phyloP scores from a whole-genome alignment of 2,113 vertebrate species.

The Aphyosemion australe region DNA sequence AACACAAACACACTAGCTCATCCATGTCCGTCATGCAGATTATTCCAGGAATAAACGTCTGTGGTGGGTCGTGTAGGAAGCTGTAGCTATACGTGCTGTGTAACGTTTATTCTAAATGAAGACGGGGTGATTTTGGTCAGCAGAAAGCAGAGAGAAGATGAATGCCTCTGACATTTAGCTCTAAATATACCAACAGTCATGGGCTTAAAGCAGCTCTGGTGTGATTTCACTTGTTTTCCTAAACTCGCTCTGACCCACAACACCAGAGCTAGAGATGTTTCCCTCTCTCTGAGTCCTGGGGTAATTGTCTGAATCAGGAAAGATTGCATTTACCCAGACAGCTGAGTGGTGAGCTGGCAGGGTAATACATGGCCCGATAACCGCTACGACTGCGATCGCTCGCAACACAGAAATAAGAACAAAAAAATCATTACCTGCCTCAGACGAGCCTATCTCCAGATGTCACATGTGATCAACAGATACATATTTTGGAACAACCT shows the following conservation, averaged over 20 bases:
- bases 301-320: conserved; percentile 83
- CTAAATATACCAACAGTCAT: conserved; percentile 6
- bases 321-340: conserved; percentile 82
- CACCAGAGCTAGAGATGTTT: conserved; percentile 46
- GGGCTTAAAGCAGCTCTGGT: conserved; percentile 38
- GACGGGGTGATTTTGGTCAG: conserved; percentile 22
- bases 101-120: conserved; percentile 29
- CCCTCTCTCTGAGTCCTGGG: conserved; percentile 65
- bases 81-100: conserved; percentile 18
- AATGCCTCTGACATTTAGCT: conserved; percentile 38
- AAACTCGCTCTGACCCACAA: conserved; percentile 67
- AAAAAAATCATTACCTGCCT: conserved; percentile 80
- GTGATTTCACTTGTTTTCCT: conserved; percentile 45
- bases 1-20: too few species aligned
- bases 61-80: conserved; percentile 17
- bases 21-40: too few species aligned
- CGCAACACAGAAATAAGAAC: conserved; percentile 70
- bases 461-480: conserved; percentile 80
- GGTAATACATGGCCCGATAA: conserved; percentile 81
- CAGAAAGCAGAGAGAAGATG: conserved; percentile 32
- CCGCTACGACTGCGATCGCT: conserved; percentile 69
- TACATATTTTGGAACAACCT: conserved; percentile 73
- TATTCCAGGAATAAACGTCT: conserved; percentile 18
- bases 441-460: conserved; percentile 75
- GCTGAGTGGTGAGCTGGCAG: conserved; percentile 78